Evolutionary conservation across 2,797 vertebrate species (phyloP).

Genomic region (Eulemur coronatus): DNA sequence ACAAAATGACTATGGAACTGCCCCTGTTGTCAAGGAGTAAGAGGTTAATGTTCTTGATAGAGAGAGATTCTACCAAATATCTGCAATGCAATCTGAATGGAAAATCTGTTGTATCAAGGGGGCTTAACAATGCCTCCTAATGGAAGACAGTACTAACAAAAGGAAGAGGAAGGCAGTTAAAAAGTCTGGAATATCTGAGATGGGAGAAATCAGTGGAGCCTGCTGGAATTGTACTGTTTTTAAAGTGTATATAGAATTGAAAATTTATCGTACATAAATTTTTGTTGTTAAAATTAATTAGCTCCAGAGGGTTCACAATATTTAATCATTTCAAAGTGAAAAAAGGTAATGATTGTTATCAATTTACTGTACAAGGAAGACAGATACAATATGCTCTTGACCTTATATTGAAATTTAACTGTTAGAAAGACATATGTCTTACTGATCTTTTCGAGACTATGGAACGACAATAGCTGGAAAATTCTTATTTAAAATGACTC

Average conservation of each 20-base stretch:
- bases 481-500: background rate
- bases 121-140: background rate
- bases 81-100: fast-evolving
- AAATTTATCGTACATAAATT: background rate
- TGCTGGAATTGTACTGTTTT: background rate
- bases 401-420: background rate
- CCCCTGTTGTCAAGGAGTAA: background rate
- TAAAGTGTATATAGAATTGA: background rate
- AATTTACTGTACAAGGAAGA: background rate
- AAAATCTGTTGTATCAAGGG: background rate
- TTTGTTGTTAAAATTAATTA: background rate
- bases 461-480: background rate
- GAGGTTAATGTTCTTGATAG: background rate
- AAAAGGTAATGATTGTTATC: background rate
- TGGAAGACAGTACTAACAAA: background rate
- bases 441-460: background rate
- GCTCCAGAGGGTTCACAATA: background rate
- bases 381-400: background rate
- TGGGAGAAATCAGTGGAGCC: background rate
- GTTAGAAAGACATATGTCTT: background rate
- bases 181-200: background rate
- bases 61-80: background rate
- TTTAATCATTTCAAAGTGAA: background rate
- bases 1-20: background rate
- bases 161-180: background rate